These are phyloP conservation scores for Thyatira batis DNA, from an alignment of 2,888 invertebrate genomes.

Conservation along the genomic window DNA sequence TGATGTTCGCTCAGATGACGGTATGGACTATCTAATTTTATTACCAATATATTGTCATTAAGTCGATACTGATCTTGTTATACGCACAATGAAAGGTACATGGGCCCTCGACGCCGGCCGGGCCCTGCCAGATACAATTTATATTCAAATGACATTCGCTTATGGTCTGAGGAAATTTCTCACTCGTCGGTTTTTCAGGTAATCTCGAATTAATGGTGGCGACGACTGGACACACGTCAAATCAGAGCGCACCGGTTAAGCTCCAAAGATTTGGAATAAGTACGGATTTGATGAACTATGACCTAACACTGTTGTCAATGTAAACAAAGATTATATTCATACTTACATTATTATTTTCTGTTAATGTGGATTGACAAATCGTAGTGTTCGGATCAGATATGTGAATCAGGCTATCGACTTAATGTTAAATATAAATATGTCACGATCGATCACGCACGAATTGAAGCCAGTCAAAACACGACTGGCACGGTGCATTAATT, in stretches of 20 bases:
- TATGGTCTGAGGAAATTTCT: slow-evolving; percentile 73
- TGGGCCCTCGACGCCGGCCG: slow-evolving; percentile 51
- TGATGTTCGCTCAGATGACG: slow-evolving; percentile 75
- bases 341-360: slow-evolving; percentile 14
- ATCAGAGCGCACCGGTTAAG: slow-evolving; percentile 47
- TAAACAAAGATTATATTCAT: slow-evolving; percentile 34
- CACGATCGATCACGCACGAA: slow-evolving; percentile 41
- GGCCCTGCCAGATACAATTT: slow-evolving; percentile 70
- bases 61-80: slow-evolving; percentile 82
- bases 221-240: slow-evolving; percentile 50
- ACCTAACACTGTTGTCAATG: slow-evolving; percentile 31
- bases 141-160: slow-evolving; percentile 80
- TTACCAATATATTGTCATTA: slow-evolving; percentile 83
- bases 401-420: slow-evolving; percentile 19
- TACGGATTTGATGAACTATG: slow-evolving; percentile 30
- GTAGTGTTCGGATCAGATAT: slow-evolving; percentile 15
- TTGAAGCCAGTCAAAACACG: slow-evolving; percentile 37
- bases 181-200: slow-evolving; percentile 77
- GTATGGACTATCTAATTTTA: slow-evolving; percentile 81
- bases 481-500: slow-evolving; percentile 44
- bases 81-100: slow-evolving; percentile 79
- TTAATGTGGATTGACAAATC: slow-evolving; percentile 5
- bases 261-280: slow-evolving; percentile 31
- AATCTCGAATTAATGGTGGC: slow-evolving; percentile 75
- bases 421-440: slow-evolving; percentile 35